Base-by-base conservation (phyloP, 2,888 invertebrate species). In the Volucella inflata region DNA sequence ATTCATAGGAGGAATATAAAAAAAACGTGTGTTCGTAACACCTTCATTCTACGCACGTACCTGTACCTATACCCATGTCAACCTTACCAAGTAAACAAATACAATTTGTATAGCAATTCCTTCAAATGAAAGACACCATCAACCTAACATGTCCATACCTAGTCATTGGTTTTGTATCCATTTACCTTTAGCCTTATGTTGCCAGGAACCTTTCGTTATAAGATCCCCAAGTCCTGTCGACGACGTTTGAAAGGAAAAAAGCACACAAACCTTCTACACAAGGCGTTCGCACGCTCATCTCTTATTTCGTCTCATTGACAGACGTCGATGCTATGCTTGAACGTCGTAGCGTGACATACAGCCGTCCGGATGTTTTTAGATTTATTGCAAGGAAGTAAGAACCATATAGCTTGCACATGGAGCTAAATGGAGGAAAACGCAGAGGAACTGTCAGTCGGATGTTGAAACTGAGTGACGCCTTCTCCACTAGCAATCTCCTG, bases 251-350 rank as follows among this genome's bases (percentile, higher is more conserved):
- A 55, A 50, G 8, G 17, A 50, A 16, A 50, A 53, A 44, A 44
- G 3, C 44, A 44, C 12, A 12, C 10, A 3, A 44, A 12, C 10
- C 44, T 44, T 44, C 12, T 44, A 44, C 1, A 10, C 44, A 12
- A 44, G 3, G 48, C n/a, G n/a, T 12, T 50, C 10, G 50, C 12
- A 21, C 2, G 11, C 51, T 11, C 36, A 14, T 30, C 12, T 30
- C 57, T 14, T n/a, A n/a, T n/a, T n/a, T n/a, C n/a, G 17, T 38
- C 57, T 57, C 38, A 57, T 57, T 57, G 57, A 57, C 57, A 57
- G 57, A 57, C n/a, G 57, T 8, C 36, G 57, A 4, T 14, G 14
- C 38, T 57, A 30, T 30, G 8, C 17, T 53, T 2, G 10, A 16
- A 50, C 16, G 50, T 50, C 14, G 51, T 8, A 21, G 17, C 12